These are phyloP conservation scores for Cataglyphis albicans DNA, from an alignment of 2,888 invertebrate species.

Conservation along the genomic window DNA sequence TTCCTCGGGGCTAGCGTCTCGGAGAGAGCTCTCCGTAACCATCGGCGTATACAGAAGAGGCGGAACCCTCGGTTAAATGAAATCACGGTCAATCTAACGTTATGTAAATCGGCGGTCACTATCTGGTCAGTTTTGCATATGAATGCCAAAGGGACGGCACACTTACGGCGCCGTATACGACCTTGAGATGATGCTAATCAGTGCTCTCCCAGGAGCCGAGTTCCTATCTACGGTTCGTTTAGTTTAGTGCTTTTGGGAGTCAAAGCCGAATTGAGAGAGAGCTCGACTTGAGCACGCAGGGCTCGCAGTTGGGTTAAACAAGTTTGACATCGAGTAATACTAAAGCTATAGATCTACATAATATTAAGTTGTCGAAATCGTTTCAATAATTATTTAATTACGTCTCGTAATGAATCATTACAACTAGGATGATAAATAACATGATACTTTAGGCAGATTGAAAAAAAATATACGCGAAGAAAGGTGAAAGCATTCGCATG, in stretches of 20 bases:
- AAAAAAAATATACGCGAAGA: not conserved
- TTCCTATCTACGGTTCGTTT: slow-evolving; percentile 81
- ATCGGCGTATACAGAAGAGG: slow-evolving; percentile 38
- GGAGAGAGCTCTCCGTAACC: slow-evolving; percentile 56
- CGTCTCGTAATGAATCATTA: not conserved
- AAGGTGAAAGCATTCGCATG: not conserved
- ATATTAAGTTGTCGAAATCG: not conserved
- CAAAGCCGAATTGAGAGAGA: slow-evolving; percentile 39
- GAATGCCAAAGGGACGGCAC: slow-evolving; percentile 79
- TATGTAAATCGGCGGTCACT: slow-evolving; percentile 84
- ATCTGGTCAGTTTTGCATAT: slow-evolving; percentile 85
- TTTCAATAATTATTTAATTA: not conserved
- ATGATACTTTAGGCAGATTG: slow-evolving; percentile 33
- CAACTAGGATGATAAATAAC: not conserved
- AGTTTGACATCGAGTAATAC: slow-evolving; percentile 1
- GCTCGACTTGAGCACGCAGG: slow-evolving; percentile 5
- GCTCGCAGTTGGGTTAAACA: slow-evolving; percentile 1
- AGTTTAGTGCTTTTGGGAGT: slow-evolving; percentile 79
- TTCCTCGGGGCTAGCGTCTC: slow-evolving; percentile 55
- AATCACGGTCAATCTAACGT: slow-evolving; percentile 85
- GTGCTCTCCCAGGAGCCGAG: slow-evolving; percentile 71
- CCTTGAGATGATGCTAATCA: slow-evolving; percentile 84
- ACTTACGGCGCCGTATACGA: slow-evolving; percentile 73
- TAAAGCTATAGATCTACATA: not conserved
- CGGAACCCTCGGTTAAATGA: slow-evolving; percentile 77